Evolutionary conservation across 2,888 invertebrate species (phyloP), one percentile per base, ranked within the genome.

Genomic region (Sesia apiformis): DNA sequence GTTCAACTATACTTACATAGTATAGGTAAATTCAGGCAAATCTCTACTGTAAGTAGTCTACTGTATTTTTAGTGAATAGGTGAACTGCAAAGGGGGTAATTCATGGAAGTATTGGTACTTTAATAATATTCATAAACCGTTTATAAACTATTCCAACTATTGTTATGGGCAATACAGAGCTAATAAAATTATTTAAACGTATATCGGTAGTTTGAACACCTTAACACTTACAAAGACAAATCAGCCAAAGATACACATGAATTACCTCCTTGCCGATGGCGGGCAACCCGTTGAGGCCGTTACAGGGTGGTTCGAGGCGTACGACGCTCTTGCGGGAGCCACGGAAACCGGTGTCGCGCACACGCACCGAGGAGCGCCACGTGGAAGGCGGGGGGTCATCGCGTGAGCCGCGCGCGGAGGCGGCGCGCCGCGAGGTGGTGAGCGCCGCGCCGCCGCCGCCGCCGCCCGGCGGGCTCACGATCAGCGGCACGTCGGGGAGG

Each of bases 321-420:
- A 93, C 92, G 65, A 92, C 84, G 75, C 91, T 91, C 76, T 91
- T 91, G 71, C 91, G 86, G 65, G 91, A 92, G 73, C 92, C 92
- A 63, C 91, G 91, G 76, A 90, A 91, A 62, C 91, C 91, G 61
- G 92, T 91, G 70, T 92, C 92, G 74, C 90, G 91, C 61, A 92
- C 91, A 62, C 92, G 88, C 65, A 93, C 92, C 63, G 92, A 92
- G 64, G 92, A 92, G 88, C 92, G 92, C 84, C 92, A 92, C 53
- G 91, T 83, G 65, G 91, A 84, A 57, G 77, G 84, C 63, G 71
- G 81, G 58, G 70, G 76, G 55, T 87, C 87, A 58, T 85, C 86
- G 64, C 84, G 82, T 52, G 86, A 85, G 66, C 82, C 81, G 61
- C 86, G 81, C 58, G 85, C 76, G 70, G 87, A 83, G 41, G 76